phyloP scores from a whole-genome alignment of 2,113 vertebrate genomes.

The Lepidothrix coronata region DNA sequence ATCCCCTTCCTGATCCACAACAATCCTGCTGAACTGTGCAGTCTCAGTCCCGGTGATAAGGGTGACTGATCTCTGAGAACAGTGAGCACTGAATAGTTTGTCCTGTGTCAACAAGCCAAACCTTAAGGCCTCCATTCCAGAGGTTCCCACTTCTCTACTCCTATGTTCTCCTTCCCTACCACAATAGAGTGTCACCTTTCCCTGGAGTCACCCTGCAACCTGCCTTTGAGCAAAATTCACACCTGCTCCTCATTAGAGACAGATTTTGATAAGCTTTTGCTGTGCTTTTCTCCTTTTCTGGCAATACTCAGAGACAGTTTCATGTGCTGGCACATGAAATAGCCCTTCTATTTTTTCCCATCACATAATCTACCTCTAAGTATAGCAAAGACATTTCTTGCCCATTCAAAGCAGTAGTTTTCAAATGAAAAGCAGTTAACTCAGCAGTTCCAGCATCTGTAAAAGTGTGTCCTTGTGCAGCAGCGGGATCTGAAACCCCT shows the following conservation, averaged over 20 bases:
- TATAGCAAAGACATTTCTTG: constrained; percentile 45
- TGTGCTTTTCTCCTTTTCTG: constrained; percentile 28
- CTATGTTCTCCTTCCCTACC: neutral
- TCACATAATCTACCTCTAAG: constrained; percentile 50
- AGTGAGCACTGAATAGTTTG: neutral
- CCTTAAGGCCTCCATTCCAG: neutral
- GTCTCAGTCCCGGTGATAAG: neutral
- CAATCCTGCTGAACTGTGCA: neutral
- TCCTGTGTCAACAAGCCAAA: neutral
- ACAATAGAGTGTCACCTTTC: neutral
- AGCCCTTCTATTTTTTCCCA: constrained; percentile 41
- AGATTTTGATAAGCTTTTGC: constrained; percentile 3
- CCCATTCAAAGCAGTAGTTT: neutral
- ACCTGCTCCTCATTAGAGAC: constrained; percentile 24
- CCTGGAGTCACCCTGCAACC: neutral
- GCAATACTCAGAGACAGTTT: constrained; percentile 37
- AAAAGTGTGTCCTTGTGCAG: constrained; percentile 31
- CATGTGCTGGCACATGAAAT: constrained; percentile 30
- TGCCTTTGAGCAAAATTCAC: neutral
- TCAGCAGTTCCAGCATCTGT: constrained; percentile 42
- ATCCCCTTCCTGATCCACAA: neutral
- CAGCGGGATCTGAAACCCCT: constrained; percentile 17
- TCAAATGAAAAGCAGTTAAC: neutral
- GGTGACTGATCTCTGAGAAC: neutral
- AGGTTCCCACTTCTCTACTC: neutral